Conservation (phyloP, 2,113 vertebrate species). For the Bolborhynchus lineola region DNA sequence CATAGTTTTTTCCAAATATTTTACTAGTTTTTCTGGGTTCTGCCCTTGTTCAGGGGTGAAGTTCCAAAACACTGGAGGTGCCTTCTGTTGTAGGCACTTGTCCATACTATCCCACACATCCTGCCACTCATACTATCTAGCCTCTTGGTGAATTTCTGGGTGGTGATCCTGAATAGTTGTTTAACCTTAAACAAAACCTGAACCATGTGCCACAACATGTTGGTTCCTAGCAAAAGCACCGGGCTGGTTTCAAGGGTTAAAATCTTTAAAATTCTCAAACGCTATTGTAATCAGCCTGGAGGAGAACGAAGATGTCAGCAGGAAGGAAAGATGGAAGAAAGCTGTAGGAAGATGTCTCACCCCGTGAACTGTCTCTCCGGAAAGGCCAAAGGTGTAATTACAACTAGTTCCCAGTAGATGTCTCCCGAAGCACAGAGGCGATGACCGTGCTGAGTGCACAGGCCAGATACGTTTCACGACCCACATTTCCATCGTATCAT, state of each 20-base stretch:
- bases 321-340: background rate
- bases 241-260: background rate
- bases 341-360: background rate
- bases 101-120: background rate
- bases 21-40: background rate
- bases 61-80: background rate
- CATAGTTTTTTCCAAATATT: background rate
- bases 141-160: background rate
- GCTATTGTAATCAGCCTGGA: background rate
- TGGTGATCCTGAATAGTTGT: background rate
- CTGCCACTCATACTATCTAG: background rate
- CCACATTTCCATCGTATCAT: background rate
- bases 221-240: background rate
- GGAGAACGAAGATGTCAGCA: background rate
- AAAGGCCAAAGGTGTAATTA: background rate
- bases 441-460: background rate
- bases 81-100: background rate
- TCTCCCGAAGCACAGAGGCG: background rate
- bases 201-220: background rate
- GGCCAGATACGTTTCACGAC: background rate
- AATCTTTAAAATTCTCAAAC: background rate
- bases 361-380: background rate
- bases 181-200: background rate
- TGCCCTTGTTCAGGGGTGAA: background rate
- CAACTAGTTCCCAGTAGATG: background rate